Evolutionary conservation across 2,113 vertebrate genomes (phyloP), one percentile per base, ranked within the genome.

Genomic region (Plectropomus leopardus): DNA sequence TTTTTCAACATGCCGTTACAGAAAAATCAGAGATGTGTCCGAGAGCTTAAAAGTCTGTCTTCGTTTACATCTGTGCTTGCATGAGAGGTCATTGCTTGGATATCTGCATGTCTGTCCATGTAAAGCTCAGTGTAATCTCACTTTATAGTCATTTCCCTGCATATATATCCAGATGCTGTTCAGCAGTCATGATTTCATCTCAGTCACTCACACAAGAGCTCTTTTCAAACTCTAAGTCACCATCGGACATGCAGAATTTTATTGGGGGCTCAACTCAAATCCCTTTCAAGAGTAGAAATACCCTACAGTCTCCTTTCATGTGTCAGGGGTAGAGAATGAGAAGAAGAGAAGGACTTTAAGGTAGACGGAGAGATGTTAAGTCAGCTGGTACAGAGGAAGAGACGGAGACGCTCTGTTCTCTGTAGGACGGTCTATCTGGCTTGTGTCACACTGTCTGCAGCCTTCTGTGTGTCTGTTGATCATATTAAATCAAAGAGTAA

Each of bases 231-330:
- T 85, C 65, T 26, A 65, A 65, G 44, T 51, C 66, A 67, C 44
- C 71, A 51, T 58, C 34, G 47, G 34, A 78, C 60, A 78, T 59
- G 4, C 14, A 42, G 63, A n/a, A 36, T 81, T 90, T 87, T 91
- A 89, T 76, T 55, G 76, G 24, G 40, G 58, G 76, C 75, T 87
- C 64, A 53, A 61, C 55, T 48, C 44, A 55, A 73, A 78, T 78
- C 51, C 70, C 51, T 84, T 79, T 86, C 34, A 44, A 59, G 68
- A 65, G 40, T 78, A 19, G 42, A 72, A 61, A 68, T 53, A 61
- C 53, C 13, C 48, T 15, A 17, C 17, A 42, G 54, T 72, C 13
- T 76, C 17, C 63, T 86, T 84, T 86, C 61, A 83, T 86, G 76
- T 78, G 76, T 76, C 16, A 51, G 40, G 48, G 54, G 45, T 10